Conservation (phyloP, 2,113 vertebrate species). For the Oncorhynchus mykiss region DNA sequence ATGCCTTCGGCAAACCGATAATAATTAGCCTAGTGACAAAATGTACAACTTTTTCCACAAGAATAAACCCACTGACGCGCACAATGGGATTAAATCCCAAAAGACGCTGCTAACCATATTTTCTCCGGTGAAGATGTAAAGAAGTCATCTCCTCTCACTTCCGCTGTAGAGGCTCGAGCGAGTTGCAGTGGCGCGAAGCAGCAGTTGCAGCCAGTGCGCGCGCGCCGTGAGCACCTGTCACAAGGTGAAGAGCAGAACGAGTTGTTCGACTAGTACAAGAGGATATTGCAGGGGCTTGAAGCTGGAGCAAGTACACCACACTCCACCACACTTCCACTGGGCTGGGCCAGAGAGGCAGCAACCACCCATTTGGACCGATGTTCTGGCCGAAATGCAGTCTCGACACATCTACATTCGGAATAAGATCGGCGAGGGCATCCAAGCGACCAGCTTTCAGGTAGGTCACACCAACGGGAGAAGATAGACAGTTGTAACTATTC, state of each 20-base stretch:
- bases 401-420: conserved; percentile 82
- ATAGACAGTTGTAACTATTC: neutral
- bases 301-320: conserved; percentile 72
- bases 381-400: conserved; percentile 80
- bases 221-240: conserved; percentile 7
- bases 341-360: conserved; percentile 66
- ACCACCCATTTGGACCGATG: conserved; percentile 77
- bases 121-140: neutral
- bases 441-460: conserved; percentile 84
- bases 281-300: conserved; percentile 54
- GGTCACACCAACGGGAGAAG: neutral
- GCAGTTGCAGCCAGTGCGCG: neutral
- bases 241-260: neutral
- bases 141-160: conserved; percentile 4
- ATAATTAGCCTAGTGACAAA: no score
- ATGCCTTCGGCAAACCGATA: no score
- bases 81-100: neutral
- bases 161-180: conserved; percentile 38
- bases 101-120: neutral
- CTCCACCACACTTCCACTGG: conserved; percentile 70
- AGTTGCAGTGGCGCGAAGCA: neutral
- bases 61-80: no score
- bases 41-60: no score
- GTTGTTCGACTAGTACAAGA: neutral
- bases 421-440: conserved; percentile 80